Evolutionary conservation across 2,113 vertebrate species (phyloP), one percentile per base, ranked within the genome.

Genomic region (Myiopsitta monachus): DNA sequence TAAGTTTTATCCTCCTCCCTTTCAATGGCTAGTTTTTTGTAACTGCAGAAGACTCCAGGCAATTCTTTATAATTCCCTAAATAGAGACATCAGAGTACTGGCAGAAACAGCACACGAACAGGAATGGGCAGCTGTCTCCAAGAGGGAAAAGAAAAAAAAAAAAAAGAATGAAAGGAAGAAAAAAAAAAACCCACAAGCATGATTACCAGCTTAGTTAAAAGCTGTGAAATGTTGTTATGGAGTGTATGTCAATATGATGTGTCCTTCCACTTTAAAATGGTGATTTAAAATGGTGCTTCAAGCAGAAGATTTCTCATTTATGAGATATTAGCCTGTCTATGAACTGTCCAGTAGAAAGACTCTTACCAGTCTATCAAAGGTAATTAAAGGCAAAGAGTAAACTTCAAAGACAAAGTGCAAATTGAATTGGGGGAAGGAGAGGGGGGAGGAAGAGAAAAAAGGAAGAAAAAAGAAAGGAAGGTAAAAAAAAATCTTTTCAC

Each of bases 41-140:
- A 98, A 97, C 88, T 90, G 95, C 89, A 97, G 97, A 98, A 97
- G 95, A 96, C 94, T 97, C 75, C 84, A 96, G 97, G 87, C 92
- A 95, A 97, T 97, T 97, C 97, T 97, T 98, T 97, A 95, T 97
- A 97, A 97, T 95, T 96, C 94, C 59, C 94, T 97, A 98, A 98
- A 98, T 98, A 98, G 98, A 98, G 96, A 97, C 95, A 97, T 98
- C 97, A 96, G 91, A 97, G 95, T 97, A 96, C 94, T 97, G 96
- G 95, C 78, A 97, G 96, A 96, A 96, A 92, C 61, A 41, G 82
- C 97, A 82, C 76, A 94, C 39, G 82, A 96, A 67, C 96, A 96
- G 86, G 93, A 97, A 97, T 62, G 96, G 97, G 92, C 95, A 97
- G 93, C 96, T 97, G 90, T 92, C 84, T 96, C 57, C 55, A 31